These are phyloP conservation scores for Actinia equina DNA, from an alignment of 64 coral and sea anemone species.

Conservation along the genomic window DNA sequence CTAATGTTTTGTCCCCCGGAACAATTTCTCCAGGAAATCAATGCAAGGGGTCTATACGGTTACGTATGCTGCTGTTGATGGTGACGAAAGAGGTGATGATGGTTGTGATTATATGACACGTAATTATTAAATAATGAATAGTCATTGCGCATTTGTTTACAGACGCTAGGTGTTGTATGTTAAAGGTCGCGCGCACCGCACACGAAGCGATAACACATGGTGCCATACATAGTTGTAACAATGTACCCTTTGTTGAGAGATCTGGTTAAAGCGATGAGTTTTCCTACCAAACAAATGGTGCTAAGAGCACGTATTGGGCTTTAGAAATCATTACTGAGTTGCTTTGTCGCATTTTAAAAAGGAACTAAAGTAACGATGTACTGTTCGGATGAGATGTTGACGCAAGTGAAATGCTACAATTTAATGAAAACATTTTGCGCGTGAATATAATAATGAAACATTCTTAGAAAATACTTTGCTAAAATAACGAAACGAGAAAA, in stretches of 20 bases:
- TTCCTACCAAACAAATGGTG: not conserved
- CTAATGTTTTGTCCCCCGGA: too few species aligned
- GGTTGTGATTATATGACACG: not conserved
- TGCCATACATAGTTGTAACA: not conserved
- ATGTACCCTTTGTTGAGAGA: not conserved
- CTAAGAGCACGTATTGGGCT: not conserved
- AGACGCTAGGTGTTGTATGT: not conserved
- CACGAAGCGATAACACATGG: not conserved
- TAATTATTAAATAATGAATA: not conserved
- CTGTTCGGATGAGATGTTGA: too few species aligned
- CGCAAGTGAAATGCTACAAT: too few species aligned
- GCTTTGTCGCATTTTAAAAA: too few species aligned
- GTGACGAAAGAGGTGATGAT: not conserved
- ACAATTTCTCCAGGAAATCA: too few species aligned
- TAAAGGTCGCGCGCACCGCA: conserved; percentile 11
- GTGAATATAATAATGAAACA: too few species aligned
- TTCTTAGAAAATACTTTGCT: too few species aligned
- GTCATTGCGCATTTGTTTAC: not conserved
- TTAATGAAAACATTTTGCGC: too few species aligned
- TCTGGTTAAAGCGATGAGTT: not conserved
- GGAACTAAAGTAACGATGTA: too few species aligned
- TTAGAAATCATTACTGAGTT: not conserved
- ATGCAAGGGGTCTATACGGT: not conserved
- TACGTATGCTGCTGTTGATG: not conserved
- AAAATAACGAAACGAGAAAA: too few species aligned